Conservation (phyloP, 2,797 vertebrate species). For the Thaleichthys pacificus region DNA sequence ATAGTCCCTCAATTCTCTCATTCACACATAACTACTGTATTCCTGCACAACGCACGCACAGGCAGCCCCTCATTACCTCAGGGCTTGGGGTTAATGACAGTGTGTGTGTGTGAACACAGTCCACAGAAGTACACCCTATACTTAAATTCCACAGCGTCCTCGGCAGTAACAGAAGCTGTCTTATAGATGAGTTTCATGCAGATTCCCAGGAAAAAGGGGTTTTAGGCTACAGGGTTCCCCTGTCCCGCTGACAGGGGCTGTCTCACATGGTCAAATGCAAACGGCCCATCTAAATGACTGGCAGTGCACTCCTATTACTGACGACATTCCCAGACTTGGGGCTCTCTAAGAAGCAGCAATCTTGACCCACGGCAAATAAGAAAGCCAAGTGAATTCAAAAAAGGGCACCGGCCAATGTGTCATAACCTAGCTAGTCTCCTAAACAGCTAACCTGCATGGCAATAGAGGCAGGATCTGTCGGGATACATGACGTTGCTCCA, state of each 20-base stretch:
- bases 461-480: no score
- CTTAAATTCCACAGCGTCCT: not conserved
- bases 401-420: no score
- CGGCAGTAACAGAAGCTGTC: not conserved
- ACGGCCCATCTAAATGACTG: no score
- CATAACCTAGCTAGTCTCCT: no score
- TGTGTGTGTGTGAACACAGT: not conserved
- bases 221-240: not conserved
- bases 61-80: not conserved
- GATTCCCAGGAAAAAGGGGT: not conserved
- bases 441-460: no score
- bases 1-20: not conserved
- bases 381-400: no score
- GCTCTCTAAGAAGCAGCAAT: no score
- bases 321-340: no score
- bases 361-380: no score
- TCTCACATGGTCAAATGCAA: no score
- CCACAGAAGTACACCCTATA: not conserved
- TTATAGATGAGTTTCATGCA: not conserved
- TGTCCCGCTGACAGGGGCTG: not conserved
- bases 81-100: not conserved
- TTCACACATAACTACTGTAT: not conserved
- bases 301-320: no score
- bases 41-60: not conserved
- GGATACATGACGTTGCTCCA: no score